Percentiles rank a stretch among this genome's conserved stretches.
These are phyloP conservation scores for Amphiduros pacificus DNA, from an alignment of 2,888 invertebrate genomes.

Conservation along the genomic window DNA sequence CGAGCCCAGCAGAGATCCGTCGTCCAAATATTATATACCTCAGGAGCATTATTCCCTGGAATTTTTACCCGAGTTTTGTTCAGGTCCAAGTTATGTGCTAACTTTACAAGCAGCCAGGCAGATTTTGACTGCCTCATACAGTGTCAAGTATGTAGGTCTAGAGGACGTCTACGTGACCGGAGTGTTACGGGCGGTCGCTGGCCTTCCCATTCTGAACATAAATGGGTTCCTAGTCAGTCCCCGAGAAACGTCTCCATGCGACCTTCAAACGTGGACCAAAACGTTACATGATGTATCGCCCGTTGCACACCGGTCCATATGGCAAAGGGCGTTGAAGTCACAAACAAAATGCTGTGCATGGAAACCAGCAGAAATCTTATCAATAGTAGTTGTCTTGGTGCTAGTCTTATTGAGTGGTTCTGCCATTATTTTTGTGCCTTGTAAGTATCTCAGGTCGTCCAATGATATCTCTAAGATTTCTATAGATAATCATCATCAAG, in stretches of 20 bases:
- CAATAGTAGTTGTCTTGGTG: too few relatives aligned
- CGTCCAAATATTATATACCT: conserved; percentile 28
- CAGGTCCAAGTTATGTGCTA: conserved; percentile 32
- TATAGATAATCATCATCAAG: too few relatives aligned
- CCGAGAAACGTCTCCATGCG: conserved; percentile 22
- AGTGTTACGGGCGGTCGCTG: conserved; percentile 24
- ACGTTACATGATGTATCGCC: conserved; percentile 29
- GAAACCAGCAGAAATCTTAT: too few relatives aligned
- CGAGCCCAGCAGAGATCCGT: conserved; percentile 27
- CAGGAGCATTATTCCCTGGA: conserved; percentile 22
- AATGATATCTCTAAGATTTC: too few relatives aligned
- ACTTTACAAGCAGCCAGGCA: conserved; percentile 23
- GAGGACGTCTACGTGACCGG: conserved; percentile 34
- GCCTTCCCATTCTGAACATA: conserved; percentile 26
- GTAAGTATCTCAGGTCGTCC: too few relatives aligned
- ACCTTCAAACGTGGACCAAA: conserved; percentile 29
- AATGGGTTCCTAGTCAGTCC: conserved; percentile 20
- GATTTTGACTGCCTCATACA: conserved; percentile 21
- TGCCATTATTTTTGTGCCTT: too few relatives aligned
- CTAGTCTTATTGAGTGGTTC: too few relatives aligned
- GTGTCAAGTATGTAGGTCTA: conserved; percentile 26
- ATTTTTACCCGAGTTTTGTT: conserved; percentile 34
- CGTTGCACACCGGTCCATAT: conserved; percentile 8
- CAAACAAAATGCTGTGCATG: too few relatives aligned
- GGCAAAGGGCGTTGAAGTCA: conserved; percentile 14